These are phyloP conservation scores for Dreissena polymorpha DNA, from an alignment of 1,140 invertebrate genomes.

Conservation along the genomic window DNA sequence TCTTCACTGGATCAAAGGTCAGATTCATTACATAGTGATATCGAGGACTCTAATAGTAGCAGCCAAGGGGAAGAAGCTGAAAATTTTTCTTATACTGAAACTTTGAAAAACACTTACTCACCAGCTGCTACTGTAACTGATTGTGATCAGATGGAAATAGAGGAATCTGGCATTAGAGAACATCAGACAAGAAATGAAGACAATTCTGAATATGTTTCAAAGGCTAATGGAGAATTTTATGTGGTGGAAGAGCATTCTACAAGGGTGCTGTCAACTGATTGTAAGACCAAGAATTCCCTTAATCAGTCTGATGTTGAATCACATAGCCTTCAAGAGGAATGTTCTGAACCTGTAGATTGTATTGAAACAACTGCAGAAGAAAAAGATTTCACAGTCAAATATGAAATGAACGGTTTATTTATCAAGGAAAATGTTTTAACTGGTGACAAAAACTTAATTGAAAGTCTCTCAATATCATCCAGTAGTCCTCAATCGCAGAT, in stretches of 20 bases:
- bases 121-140: background rate
- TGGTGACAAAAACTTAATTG: constrained; percentile 49
- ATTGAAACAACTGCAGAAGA: background rate
- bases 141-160: background rate
- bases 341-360: background rate
- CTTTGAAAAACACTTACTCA: background rate
- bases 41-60: no score
- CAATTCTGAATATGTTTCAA: no score
- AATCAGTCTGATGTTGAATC: no score
- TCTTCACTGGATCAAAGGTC: background rate
- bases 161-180: no score
- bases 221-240: no score
- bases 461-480: constrained; percentile 35
- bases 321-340: no score
- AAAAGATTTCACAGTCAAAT: constrained; percentile 28
- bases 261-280: no score
- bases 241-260: no score
- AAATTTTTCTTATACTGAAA: background rate
- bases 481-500: no score
- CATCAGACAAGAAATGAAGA: no score
- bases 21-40: no score
- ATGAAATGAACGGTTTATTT: constrained; percentile 48
- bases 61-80: background rate
- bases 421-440: constrained; percentile 48
- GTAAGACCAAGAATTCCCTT: no score